Evolutionary conservation across 2,888 invertebrate genomes (phyloP).

Genomic region (Nemotelus nigrinus): DNA sequence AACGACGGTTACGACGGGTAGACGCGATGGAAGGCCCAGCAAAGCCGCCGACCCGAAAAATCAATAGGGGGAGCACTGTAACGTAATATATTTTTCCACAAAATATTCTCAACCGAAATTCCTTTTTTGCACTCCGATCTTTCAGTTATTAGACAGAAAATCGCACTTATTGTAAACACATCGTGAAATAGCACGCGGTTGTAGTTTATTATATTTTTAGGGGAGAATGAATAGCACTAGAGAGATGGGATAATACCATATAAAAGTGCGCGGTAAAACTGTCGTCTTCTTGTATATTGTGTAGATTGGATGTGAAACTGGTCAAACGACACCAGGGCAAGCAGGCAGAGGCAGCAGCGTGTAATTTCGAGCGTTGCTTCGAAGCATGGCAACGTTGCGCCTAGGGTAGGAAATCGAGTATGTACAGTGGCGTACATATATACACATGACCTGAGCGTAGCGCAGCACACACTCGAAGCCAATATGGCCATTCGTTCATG

Average conservation of each 20-base stretch:
- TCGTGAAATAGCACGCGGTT: slow-evolving; percentile 53
- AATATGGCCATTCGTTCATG: slow-evolving; percentile 6
- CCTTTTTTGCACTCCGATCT: slow-evolving; percentile 38
- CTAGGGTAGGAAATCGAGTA: slow-evolving; percentile 37
- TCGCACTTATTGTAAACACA: slow-evolving; percentile 51
- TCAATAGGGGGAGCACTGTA: slow-evolving; percentile 42
- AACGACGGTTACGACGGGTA: slow-evolving; percentile 28
- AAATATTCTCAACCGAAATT: slow-evolving; percentile 27
- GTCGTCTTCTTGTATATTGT: slow-evolving; percentile 51
- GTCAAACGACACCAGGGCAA: slow-evolving; percentile 48
- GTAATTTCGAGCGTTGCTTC: slow-evolving; percentile 50
- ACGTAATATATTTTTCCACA: slow-evolving; percentile 19
- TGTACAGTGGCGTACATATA: slow-evolving; percentile 6
- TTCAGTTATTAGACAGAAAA: slow-evolving; percentile 33
- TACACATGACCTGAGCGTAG: slow-evolving; percentile 7
- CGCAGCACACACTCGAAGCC: slow-evolving; percentile 19
- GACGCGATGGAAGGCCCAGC: slow-evolving; percentile 6
- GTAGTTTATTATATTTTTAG: slow-evolving; percentile 50
- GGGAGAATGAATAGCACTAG: slow-evolving; percentile 48
- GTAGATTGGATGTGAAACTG: slow-evolving; percentile 51
- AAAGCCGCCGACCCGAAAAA: slow-evolving; percentile 33
- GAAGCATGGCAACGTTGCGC: slow-evolving; percentile 67
- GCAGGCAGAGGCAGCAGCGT: slow-evolving; percentile 40
- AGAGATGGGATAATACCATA: slow-evolving; percentile 49
- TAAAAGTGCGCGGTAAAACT: slow-evolving; percentile 53